Base-by-base conservation (phyloP, 2,888 invertebrate species). In the Branchipolynoe longqiensis region DNA sequence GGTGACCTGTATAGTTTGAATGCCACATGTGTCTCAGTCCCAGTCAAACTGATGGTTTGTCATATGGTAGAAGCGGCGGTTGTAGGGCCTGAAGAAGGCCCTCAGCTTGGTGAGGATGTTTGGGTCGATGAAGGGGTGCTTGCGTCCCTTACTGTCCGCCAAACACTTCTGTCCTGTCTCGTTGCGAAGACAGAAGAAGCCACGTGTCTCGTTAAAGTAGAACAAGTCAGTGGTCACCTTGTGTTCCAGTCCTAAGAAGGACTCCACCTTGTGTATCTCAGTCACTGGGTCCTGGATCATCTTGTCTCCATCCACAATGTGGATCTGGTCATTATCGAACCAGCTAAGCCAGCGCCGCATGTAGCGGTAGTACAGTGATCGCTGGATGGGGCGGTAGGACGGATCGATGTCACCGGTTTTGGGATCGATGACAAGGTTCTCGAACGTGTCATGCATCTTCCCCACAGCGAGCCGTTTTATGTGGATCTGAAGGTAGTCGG, bases 141-240 rank as follows among this genome's bases (percentile, higher is more conserved):
- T 97, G 95, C 92, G 96, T 93, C 94, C 98, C 94, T 95, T 98
- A 96, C 94, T 97, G 95, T 95, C 97, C 95, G 97, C 97, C 83
- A 98, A 94, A 93, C 98, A 98, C 92, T 97, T 97, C 94, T 97
- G 96, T 91, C 97, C 95, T 90, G 92, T 82, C 93, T 93, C 93
- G 88, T 94, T 93, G 33, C 93, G 89, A 86, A 94, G 93, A 93
- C 98, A 98, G 94, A 97, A 98, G 94, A 99, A 98, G 87, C 99
- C 98, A 94, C 98, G 98, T n/a, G 97, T 98, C 94, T 97, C 96
- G 94, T 99, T 99, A 95, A 98, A 99, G 94, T 98, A 98, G 94
- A 99, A 97, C 94, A 98, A 97, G 93, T 97, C 97, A 69, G 90
- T 88, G 38, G 90, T 90, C 12, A 93, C 89, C 78, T 86, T 83